Evolutionary conservation across 2,888 invertebrate species (phyloP).

Genomic region (Calameuta pallipes): DNA sequence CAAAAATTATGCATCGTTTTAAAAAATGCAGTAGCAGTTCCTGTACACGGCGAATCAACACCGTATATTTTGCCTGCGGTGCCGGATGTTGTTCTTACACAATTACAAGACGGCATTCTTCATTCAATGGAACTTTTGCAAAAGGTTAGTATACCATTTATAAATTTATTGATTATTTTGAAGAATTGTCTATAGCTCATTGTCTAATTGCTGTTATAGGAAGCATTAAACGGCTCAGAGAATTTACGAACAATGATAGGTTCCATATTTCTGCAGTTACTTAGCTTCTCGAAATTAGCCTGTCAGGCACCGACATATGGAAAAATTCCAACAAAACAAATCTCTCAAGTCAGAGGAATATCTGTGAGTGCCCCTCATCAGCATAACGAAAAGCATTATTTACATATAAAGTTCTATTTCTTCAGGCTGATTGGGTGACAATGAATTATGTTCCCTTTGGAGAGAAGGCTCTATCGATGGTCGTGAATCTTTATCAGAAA

Average conservation of each 20-base stretch:
- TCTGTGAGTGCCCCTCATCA: slow-evolving; percentile 47
- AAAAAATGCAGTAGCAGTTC: slow-evolving; percentile 82
- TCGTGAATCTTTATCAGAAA: slow-evolving; percentile 79
- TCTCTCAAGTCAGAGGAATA: slow-evolving; percentile 62
- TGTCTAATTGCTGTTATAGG: slow-evolving; percentile 56
- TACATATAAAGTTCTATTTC: slow-evolving; percentile 34
- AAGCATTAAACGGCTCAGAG: slow-evolving; percentile 71
- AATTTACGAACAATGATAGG: slow-evolving; percentile 75
- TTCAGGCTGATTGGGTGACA: slow-evolving; percentile 78
- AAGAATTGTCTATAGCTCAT: slow-evolving; percentile 7
- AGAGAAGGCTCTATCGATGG: slow-evolving; percentile 81
- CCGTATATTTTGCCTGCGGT: slow-evolving; percentile 84
- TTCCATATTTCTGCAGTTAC: slow-evolving; percentile 74
- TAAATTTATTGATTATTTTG: background rate
- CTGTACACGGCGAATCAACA: slow-evolving; percentile 83
- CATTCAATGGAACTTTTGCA: slow-evolving; percentile 90
- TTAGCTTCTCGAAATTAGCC: slow-evolving; percentile 77
- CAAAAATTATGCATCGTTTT: slow-evolving; percentile 82
- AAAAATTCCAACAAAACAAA: slow-evolving; percentile 70
- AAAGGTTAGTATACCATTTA: slow-evolving; percentile 70
- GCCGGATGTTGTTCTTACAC: slow-evolving; percentile 83
- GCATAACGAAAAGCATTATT: slow-evolving; percentile 13
- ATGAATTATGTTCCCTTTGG: slow-evolving; percentile 90
- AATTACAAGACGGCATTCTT: slow-evolving; percentile 85
- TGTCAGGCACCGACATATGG: slow-evolving; percentile 73